Base-by-base conservation (phyloP, 2,888 invertebrate genomes). In the Malachius bipustulatus region DNA sequence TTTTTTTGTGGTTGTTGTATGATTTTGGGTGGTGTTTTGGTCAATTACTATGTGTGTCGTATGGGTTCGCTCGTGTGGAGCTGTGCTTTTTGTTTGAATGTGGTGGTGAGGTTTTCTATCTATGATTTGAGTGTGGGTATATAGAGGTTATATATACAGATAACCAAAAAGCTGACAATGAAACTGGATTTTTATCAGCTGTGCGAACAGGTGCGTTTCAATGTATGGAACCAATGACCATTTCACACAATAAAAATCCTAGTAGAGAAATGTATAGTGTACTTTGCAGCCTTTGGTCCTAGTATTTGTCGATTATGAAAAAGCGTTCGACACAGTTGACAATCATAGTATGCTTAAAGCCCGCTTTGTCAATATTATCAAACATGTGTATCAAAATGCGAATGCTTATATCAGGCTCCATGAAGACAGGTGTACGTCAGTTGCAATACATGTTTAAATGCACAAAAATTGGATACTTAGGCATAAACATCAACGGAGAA, bases 151-250 rank as follows among this genome's bases (percentile, higher is more conserved):
- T n/a, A n/a, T n/a, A n/a, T n/a, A n/a, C n/a, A n/a, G n/a, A 37
- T 44, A 10, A 42, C 41, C 11, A 46, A 42, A 3, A 34, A 43
- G 27, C 26, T 47, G 13, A 26, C 12, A 12, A 14, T 30, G 6
- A 46, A 44, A 34, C 36, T 47, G 10, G 44, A 46, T 31, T 27
- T 26, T 14, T 38, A 45, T 29, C 47, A 45, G 30, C 35, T 39
- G 19, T 14, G 31, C 8, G 45, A 47, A 33, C 39, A 39, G 33
- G 41, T 45, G n/a, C 46, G 38, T 12, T 40, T 45, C 28, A 19
- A 34, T 32, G 3, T 42, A 32, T 29, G 38, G 38, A 16, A 42
- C 43, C 1, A 42, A 41, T 24, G 43, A 45, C 32, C 41, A 45
- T 30, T 32, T 42, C 40, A 41, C 29, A 34, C 26, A 10, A 30